Evolutionary conservation across 2,888 invertebrate species (phyloP).

Genomic region (Pyrgus malvae): DNA sequence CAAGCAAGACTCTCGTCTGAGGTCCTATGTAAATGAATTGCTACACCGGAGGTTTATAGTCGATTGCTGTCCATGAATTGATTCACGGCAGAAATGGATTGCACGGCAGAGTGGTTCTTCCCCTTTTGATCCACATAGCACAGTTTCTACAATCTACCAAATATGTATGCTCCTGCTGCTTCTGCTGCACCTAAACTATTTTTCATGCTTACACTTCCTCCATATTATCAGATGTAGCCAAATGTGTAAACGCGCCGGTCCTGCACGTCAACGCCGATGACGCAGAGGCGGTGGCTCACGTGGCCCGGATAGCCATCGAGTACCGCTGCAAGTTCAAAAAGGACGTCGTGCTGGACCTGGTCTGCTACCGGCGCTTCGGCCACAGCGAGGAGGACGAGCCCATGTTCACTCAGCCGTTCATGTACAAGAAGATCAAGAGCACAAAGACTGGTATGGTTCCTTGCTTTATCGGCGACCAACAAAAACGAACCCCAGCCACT

Average conservation of each 20-base stretch:
- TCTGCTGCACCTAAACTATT: too few species aligned
- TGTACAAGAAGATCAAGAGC: conserved; percentile 93
- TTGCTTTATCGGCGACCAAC: background rate
- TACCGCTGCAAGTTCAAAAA: conserved; percentile 94
- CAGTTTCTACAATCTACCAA: too few species aligned
- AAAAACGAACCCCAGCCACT: too few species aligned
- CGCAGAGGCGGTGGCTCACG: conserved; percentile 94
- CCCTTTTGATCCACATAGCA: background rate
- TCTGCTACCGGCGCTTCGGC: conserved; percentile 92
- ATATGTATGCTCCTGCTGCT: too few species aligned
- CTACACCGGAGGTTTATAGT: too few species aligned
- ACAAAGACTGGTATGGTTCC: conserved; percentile 73
- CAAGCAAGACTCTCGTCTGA: too few species aligned
- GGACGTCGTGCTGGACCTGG: conserved; percentile 92
- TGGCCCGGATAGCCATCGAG: conserved; percentile 93
- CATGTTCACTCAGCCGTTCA: conserved; percentile 96
- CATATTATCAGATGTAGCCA: conserved; percentile 93
- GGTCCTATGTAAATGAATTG: too few species aligned
- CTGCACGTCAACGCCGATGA: conserved; percentile 98
- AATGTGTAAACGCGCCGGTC: conserved; percentile 95
- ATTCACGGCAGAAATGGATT: too few species aligned
- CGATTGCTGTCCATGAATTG: too few species aligned
- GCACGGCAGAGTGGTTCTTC: too few species aligned
- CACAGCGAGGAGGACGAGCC: conserved; percentile 98
- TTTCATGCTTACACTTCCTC: too few species aligned